These are phyloP conservation scores for Zhuqinia jingwanae DNA, from an alignment of 2,888 invertebrate species.

Conservation along the genomic window DNA sequence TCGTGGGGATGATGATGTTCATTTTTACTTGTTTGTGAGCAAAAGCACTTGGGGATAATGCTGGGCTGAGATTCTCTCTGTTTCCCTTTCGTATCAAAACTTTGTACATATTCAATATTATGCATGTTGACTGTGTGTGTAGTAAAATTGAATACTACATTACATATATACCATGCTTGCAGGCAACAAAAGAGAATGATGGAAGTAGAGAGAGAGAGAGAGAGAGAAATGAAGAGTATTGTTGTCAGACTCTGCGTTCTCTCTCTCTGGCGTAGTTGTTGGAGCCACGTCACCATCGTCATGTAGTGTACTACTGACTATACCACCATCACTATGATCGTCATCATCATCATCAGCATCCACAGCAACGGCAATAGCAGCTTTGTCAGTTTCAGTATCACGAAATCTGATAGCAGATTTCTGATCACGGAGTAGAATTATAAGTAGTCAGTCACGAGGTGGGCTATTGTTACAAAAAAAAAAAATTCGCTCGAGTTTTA, in stretches of 20 bases:
- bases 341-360: conserved; percentile 26
- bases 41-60: conserved; percentile 20
- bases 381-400: conserved; percentile 13
- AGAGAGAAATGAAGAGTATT: conserved; percentile 36
- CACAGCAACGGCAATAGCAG: no score
- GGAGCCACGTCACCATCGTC: conserved; percentile 61
- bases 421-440: conserved; percentile 21
- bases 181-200: background rate
- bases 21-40: conserved; percentile 58
- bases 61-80: conserved; percentile 56
- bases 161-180: background rate
- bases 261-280: no score
- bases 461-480: conserved; percentile 62
- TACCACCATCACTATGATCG: background rate
- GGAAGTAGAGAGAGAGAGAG: background rate
- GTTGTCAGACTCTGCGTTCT: conserved; percentile 30
- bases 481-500: conserved; percentile 41
- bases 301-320: background rate
- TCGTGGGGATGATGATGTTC: conserved; percentile 40
- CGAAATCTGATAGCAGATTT: conserved; percentile 62
- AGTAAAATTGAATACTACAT: conserved; percentile 11
- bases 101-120: background rate
- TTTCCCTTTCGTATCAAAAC: conserved; percentile 3
- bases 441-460: conserved; percentile 54
- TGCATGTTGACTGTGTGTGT: background rate